These are phyloP conservation scores for Rhagophthalmus giganteus DNA, from an alignment of 2,888 invertebrate genomes.

Conservation along the genomic window DNA sequence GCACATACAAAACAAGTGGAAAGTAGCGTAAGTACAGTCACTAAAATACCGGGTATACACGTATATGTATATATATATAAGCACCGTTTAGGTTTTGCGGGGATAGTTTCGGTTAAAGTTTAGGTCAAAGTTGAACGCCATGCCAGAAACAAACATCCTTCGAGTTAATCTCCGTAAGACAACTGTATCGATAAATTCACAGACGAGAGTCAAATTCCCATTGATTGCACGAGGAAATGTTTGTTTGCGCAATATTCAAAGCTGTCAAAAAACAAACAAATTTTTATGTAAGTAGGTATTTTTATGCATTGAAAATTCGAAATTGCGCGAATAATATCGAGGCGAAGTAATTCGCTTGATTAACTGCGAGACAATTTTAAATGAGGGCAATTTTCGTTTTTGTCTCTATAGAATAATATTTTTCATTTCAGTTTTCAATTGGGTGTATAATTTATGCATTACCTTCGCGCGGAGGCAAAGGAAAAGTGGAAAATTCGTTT, in stretches of 20 bases:
- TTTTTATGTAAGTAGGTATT: too few species aligned
- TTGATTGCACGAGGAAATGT: not conserved
- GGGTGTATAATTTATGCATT: too few species aligned
- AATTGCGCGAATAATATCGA: too few species aligned
- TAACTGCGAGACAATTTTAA: too few species aligned
- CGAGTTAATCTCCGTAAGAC: not conserved
- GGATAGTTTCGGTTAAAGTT: conserved; percentile 5
- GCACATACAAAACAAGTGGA: not conserved
- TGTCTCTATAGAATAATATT: too few species aligned
- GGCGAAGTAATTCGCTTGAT: too few species aligned
- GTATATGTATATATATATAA: not conserved
- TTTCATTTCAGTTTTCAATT: too few species aligned
- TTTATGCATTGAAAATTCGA: too few species aligned
- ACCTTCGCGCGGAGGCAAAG: too few species aligned
- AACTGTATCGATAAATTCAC: not conserved
- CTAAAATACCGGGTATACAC: too few species aligned
- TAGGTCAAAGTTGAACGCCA: not conserved
- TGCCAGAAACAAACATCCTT: not conserved
- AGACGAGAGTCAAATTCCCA: not conserved
- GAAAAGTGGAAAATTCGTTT: too few species aligned
- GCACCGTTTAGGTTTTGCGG: not conserved
- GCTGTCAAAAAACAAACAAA: not conserved
- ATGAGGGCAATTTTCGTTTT: too few species aligned
- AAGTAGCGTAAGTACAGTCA: not conserved
- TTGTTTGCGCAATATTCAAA: not conserved